A percentile compares a stretch with the other conserved stretches of the same genome.
phyloP scores from a whole-genome alignment of 2,113 vertebrate genomes.

The Neomonachus schauinslandi region DNA sequence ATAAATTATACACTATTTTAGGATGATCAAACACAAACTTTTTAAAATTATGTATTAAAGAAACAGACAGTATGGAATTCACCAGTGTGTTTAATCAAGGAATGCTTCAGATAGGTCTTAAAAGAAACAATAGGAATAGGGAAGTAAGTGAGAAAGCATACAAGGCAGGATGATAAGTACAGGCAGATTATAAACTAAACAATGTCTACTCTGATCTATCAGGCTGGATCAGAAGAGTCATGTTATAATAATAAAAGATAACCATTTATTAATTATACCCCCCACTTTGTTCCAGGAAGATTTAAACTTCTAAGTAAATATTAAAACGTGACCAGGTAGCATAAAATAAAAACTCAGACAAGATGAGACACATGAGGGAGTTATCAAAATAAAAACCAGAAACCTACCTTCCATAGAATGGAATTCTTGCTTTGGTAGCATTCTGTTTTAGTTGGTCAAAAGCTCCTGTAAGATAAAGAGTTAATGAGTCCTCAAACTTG shows the following conservation, averaged over 20 bases:
- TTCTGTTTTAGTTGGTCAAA: constrained; percentile 99
- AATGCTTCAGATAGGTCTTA: constrained; percentile 13
- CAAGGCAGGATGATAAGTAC: background rate
- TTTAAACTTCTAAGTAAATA: background rate
- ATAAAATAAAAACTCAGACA: constrained; percentile 29
- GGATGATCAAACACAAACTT: constrained; percentile 26
- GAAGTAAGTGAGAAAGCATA: background rate
- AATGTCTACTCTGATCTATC: background rate
- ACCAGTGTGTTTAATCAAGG: background rate
- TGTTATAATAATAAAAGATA: background rate
- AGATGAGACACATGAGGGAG: background rate
- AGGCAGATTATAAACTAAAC: background rate
- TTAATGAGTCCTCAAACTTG: constrained; percentile 62
- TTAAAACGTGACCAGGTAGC: background rate
- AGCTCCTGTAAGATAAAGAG: constrained; percentile 90
- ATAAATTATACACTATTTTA: constrained; percentile 24
- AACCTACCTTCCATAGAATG: constrained; percentile 98
- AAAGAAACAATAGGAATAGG: background rate
- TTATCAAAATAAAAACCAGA: constrained; percentile 48
- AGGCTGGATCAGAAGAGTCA: background rate
- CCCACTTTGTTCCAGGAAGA: background rate
- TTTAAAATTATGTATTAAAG: background rate
- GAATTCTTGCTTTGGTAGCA: constrained; percentile 99
- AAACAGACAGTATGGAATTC: background rate
- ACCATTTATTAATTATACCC: constrained; percentile 24